phyloP scores from a whole-genome alignment of 92 coral and sea anemone genomes.

The Siderastrea radians region DNA sequence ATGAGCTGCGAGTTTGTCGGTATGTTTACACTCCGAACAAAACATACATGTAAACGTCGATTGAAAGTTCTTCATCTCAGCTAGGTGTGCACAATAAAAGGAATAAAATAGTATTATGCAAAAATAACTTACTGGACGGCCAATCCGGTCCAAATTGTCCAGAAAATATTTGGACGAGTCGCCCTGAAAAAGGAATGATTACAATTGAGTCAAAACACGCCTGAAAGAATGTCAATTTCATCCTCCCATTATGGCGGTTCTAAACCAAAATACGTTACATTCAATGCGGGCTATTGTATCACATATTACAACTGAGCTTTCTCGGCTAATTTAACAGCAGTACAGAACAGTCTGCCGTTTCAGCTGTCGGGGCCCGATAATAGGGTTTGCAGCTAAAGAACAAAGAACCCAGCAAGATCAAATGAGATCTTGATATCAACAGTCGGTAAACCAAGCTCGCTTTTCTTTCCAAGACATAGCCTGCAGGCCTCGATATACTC shows the following conservation, averaged over 20 bases:
- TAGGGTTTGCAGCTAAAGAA: background rate
- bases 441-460: slow-evolving; percentile 15
- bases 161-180: slow-evolving; percentile 98
- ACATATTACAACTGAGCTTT: background rate
- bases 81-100: background rate
- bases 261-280: background rate
- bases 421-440: slow-evolving; percentile 30
- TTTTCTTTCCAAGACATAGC: background rate
- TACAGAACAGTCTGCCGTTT: background rate
- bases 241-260: background rate
- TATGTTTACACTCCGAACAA: slow-evolving; percentile 1
- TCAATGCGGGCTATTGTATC: background rate
- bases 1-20: slow-evolving; percentile 10
- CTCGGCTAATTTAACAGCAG: background rate
- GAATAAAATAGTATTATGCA: background rate
- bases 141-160: slow-evolving; percentile 94
- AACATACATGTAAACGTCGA: slow-evolving; percentile 4
- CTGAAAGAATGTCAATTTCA: slow-evolving; percentile 37
- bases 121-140: slow-evolving; percentile 90
- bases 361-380: background rate
- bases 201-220: slow-evolving; percentile 22
- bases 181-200: slow-evolving; percentile 79
- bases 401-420: slow-evolving; percentile 21
- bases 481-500: background rate
- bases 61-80: slow-evolving; percentile 29